phyloP scores from a whole-genome alignment of 2,113 vertebrate genomes.

The Ornithorhynchus anatinus region DNA sequence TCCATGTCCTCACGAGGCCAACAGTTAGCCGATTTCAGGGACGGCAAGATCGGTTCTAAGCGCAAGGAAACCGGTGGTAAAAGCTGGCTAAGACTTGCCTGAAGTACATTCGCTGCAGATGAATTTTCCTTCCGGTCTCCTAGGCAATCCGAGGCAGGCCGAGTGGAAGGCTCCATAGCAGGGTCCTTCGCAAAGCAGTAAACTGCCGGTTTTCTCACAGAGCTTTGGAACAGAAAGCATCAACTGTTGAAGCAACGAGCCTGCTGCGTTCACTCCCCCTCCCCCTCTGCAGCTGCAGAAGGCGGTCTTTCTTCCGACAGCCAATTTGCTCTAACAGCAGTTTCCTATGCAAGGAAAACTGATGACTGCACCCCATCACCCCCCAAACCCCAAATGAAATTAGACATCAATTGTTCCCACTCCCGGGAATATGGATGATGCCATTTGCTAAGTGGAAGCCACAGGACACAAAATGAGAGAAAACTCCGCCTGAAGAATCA shows the following conservation, averaged over 20 bases:
- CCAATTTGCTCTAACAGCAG: too few species aligned
- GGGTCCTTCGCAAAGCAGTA: slow-evolving; percentile 90
- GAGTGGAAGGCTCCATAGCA: slow-evolving; percentile 91
- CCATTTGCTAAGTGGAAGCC: too few species aligned
- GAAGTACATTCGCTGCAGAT: slow-evolving; percentile 86
- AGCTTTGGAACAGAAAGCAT: slow-evolving; percentile 71
- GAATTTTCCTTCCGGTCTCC: slow-evolving; percentile 81
- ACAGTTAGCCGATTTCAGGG: too few species aligned
- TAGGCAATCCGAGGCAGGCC: slow-evolving; percentile 81
- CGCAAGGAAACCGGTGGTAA: too few species aligned
- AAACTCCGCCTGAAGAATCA: too few species aligned
- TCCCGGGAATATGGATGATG: too few species aligned
- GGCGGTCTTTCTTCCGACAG: neutral
- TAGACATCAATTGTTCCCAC: too few species aligned
- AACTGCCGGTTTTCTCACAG: slow-evolving; percentile 88
- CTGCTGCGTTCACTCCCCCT: neutral
- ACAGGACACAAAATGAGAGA: too few species aligned
- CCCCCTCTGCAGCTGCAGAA: neutral
- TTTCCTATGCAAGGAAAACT: neutral
- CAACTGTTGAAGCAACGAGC: neutral
- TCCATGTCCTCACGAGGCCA: too few species aligned
- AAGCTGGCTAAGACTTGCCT: slow-evolving; percentile 73
- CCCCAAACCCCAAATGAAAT: too few species aligned
- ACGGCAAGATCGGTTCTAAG: too few species aligned
- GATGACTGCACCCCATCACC: too few species aligned